Evolutionary conservation across 2,888 invertebrate species (phyloP), one percentile per base, ranked within the genome.

Genomic region (Lysandra bellargus): DNA sequence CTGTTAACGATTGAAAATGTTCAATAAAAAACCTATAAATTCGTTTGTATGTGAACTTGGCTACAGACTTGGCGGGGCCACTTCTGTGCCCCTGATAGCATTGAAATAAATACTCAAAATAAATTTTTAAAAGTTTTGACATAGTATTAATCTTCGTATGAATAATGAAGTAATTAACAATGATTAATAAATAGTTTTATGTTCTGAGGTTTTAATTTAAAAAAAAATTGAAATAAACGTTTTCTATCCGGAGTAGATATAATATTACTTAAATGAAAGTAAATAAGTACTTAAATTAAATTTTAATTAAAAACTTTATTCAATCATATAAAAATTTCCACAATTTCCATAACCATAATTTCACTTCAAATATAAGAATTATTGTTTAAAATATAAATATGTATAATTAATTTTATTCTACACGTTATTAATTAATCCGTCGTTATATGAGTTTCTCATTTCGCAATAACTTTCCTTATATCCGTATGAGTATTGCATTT

Each of bases 401-500:
- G 12, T 69, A 69, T 69, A 69, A 37, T 69, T 69, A 12, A 69
- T 33, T 69, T 69, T 23, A 69, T 23, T 37, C 33, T 69, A 86
- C 78, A 83, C 85, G 85, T 90, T 90, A 84, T 92, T 91, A 80
- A 92, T 87, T 81, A 92, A 81, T 82, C 87, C 91, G 79, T 92
- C 91, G 2, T 89, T 83, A 83, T 93, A 93, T 4, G 84, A 81
- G 81, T 88, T 91, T 83, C 91, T 88, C 87, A 90, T 88, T 80
- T 91, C 91, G 82, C 91, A 93, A 82, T 92, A 94, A 82, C 88
- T 90, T 77, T 93, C 92, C 80, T 92, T 94, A 79, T 92, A 93
- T 1, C 90, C 90, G 75, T 92, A 94, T 80, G 90, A 91, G 83
- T 91, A 94, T 80, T 93, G 92, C 84, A 87, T 85, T 12, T 87